Conservation (phyloP, 2,888 invertebrate genomes). For the Andrena bicolor region DNA sequence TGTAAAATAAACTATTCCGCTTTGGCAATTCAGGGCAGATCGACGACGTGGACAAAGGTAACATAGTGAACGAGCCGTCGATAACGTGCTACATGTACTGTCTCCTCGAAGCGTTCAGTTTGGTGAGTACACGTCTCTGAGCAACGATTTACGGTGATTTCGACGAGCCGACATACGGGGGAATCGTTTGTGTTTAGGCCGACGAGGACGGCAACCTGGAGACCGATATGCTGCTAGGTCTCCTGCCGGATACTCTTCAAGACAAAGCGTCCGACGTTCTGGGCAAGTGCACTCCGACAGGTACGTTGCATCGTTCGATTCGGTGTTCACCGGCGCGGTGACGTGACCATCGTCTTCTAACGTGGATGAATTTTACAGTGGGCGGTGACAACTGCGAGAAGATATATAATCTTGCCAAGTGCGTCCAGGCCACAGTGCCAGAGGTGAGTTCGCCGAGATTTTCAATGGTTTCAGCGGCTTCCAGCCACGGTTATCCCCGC, state of each 20-base stretch:
- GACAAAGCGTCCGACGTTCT: constrained; percentile 64
- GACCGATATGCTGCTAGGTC: constrained; percentile 77
- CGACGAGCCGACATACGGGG: background rate
- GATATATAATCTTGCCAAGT: constrained; percentile 75
- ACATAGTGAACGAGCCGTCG: constrained; percentile 71
- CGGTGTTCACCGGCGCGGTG: background rate
- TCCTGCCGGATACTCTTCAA: constrained; percentile 77
- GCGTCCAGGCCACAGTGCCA: constrained; percentile 74
- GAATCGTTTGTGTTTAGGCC: constrained; percentile 66
- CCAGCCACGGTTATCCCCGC: too few relatives aligned
- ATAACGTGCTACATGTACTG: constrained; percentile 82
- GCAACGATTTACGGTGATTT: background rate
- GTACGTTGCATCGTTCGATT: constrained; percentile 55
- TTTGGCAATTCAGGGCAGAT: constrained; percentile 72
- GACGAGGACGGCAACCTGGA: constrained; percentile 81
- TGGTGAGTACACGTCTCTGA: constrained; percentile 70
- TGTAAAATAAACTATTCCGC: background rate
- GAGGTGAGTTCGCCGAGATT: constrained; percentile 71
- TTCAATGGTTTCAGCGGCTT: too few relatives aligned
- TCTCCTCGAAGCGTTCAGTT: constrained; percentile 79
- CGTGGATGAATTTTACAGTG: constrained; percentile 57
- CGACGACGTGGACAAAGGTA: constrained; percentile 76
- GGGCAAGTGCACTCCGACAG: constrained; percentile 66
- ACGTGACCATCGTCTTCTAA: background rate
- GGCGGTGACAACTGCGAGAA: constrained; percentile 78